Conservation (phyloP, 2,113 vertebrate species). For the Oryzias celebensis region DNA sequence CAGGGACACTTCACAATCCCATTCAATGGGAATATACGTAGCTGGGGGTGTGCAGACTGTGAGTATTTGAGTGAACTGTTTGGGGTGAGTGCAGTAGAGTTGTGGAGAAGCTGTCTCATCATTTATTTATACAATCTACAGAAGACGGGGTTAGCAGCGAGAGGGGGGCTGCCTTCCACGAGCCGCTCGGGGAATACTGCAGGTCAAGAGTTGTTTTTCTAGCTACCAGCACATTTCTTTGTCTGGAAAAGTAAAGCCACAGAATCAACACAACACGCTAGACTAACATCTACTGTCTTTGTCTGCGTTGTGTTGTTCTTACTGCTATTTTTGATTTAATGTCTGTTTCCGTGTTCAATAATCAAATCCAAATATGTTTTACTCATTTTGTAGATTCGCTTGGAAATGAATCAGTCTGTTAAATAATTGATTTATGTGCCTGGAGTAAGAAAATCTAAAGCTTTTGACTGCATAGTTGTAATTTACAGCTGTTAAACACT, state of each 20-base stretch:
- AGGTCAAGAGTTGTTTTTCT: constrained; percentile 73
- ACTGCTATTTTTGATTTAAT: too few species aligned
- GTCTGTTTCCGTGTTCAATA: background rate
- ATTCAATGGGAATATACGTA: constrained; percentile 54
- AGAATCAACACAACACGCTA: constrained; percentile 13
- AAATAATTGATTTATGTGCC: background rate
- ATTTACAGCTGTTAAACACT: constrained; percentile 29
- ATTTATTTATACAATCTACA: constrained; percentile 76
- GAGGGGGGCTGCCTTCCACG: constrained; percentile 41
- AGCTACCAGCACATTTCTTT: constrained; percentile 65
- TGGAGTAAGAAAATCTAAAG: background rate
- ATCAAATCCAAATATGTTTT: background rate
- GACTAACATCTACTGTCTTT: constrained; percentile 5
- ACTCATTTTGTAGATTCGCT: background rate
- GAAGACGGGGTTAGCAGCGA: constrained; percentile 60
- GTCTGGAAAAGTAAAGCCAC: constrained; percentile 47
- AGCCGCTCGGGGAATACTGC: constrained; percentile 57
- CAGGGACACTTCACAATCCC: constrained; percentile 42
- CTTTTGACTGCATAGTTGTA: background rate
- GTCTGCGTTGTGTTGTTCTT: too few species aligned
- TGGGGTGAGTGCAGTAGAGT: constrained; percentile 48
- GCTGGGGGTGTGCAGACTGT: constrained; percentile 47
- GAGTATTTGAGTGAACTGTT: constrained; percentile 33
- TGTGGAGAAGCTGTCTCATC: constrained; percentile 66
- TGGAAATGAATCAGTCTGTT: too few species aligned